phyloP scores from a whole-genome alignment of 2,797 vertebrate genomes.

The Percopsis omiscomaycus region DNA sequence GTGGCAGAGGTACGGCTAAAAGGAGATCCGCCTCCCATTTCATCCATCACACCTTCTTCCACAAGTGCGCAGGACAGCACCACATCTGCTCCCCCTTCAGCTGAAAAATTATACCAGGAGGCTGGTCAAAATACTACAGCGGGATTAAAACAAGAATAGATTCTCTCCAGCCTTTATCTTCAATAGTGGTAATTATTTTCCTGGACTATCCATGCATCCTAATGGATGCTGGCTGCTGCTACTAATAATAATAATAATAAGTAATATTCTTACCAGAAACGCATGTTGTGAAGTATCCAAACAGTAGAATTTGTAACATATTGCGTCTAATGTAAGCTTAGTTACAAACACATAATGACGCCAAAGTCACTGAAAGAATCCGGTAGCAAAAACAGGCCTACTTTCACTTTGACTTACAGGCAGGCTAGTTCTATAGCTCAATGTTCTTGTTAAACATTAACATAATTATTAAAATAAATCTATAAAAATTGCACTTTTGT shows the following conservation, averaged over 20 bases:
- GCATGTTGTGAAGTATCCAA: conserved; percentile 52
- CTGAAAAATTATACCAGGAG: conserved; percentile 33
- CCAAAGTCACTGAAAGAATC: neutral
- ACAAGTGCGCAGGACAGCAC: conserved; percentile 79
- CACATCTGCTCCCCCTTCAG: conserved; percentile 71
- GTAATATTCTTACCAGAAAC: conserved; percentile 57
- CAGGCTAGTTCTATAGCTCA: too few relatives aligned
- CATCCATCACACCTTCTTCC: conserved; percentile 67
- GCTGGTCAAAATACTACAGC: neutral
- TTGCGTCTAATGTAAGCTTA: neutral
- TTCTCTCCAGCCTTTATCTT: neutral
- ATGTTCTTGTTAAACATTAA: too few relatives aligned
- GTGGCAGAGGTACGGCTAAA: conserved; percentile 74
- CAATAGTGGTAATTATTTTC: too few relatives aligned
- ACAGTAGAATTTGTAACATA: conserved; percentile 46
- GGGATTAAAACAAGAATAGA: neutral
- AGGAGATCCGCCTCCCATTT: conserved; percentile 52
- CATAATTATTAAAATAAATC: too few relatives aligned
- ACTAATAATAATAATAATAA: neutral
- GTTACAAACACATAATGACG: neutral
- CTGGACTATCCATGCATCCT: neutral
- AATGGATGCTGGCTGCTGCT: neutral
- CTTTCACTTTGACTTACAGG: conserved; percentile 67
- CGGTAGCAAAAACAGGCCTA: neutral
- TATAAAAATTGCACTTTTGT: too few relatives aligned